These are phyloP conservation scores for Pollimyrus isidori DNA, from an alignment of 2,113 vertebrate species.

Conservation along the genomic window DNA sequence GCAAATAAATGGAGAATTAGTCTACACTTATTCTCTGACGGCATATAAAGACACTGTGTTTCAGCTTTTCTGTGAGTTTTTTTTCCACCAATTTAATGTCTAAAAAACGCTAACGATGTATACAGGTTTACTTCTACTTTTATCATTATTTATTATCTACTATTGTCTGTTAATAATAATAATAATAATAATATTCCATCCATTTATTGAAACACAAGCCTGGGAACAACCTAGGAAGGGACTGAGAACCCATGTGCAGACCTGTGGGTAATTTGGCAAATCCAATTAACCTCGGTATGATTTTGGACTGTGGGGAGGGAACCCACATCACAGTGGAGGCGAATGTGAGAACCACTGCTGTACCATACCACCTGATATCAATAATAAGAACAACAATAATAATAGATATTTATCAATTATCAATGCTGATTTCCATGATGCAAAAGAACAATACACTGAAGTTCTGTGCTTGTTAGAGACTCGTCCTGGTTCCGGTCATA, in stretches of 20 bases:
- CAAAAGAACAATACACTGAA: neutral
- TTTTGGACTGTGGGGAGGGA: neutral
- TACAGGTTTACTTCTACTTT: neutral
- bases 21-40: neutral
- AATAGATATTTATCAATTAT: neutral
- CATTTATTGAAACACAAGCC: neutral
- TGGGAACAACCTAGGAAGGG: neutral
- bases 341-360: neutral
- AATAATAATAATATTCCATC: neutral
- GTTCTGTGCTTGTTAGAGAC: neutral
- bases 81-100: neutral
- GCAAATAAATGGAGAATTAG: neutral
- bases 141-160: neutral
- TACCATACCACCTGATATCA: neutral
- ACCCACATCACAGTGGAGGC: neutral
- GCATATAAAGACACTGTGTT: neutral
- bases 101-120: neutral
- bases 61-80: neutral
- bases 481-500: slow-evolving; percentile 18
- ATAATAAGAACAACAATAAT: neutral
- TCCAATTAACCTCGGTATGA: neutral
- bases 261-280: neutral
- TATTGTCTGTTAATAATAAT: neutral
- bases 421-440: neutral
- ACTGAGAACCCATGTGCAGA: neutral